phyloP scores from a whole-genome alignment of 2,113 vertebrate genomes.

The Colossoma macropomum region DNA sequence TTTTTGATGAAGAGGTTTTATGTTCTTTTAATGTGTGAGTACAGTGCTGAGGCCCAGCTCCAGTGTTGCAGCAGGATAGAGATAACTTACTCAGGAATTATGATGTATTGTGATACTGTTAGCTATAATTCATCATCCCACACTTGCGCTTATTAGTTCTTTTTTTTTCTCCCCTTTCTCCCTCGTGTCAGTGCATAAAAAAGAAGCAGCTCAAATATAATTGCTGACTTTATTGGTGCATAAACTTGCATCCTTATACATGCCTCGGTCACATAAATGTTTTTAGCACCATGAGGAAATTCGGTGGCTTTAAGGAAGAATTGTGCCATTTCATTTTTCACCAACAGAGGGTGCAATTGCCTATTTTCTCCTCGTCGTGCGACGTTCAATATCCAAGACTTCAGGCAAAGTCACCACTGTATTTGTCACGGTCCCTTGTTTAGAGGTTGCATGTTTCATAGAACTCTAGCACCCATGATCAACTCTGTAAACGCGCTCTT shows the following conservation, averaged over 20 bases:
- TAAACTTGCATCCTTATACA: neutral
- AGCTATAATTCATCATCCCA: constrained; percentile 40
- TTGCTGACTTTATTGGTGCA: neutral
- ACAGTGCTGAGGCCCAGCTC: neutral
- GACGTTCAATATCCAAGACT: neutral
- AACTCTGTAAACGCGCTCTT: neutral
- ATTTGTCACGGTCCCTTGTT: neutral
- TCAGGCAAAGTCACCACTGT: neutral
- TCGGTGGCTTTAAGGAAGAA: neutral
- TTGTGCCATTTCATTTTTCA: constrained; percentile 38
- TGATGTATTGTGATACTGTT: constrained; percentile 37
- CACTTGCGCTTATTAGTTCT: constrained; percentile 32
- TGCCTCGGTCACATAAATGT: neutral
- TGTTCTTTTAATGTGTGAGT: neutral
- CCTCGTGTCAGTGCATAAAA: constrained; percentile 3
- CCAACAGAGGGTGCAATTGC: constrained; percentile 74
- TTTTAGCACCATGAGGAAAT: neutral
- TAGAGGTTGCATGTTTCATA: constrained; percentile 2
- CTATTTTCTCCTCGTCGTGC: constrained; percentile 30
- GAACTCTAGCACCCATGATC: neutral
- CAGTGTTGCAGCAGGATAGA: constrained; percentile 2
- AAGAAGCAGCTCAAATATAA: neutral
- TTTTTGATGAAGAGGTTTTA: neutral
- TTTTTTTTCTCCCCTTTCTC: neutral
- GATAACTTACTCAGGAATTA: constrained; percentile 35